Conservation (phyloP, 2,797 vertebrate species). For the Epinephelus coioides region DNA sequence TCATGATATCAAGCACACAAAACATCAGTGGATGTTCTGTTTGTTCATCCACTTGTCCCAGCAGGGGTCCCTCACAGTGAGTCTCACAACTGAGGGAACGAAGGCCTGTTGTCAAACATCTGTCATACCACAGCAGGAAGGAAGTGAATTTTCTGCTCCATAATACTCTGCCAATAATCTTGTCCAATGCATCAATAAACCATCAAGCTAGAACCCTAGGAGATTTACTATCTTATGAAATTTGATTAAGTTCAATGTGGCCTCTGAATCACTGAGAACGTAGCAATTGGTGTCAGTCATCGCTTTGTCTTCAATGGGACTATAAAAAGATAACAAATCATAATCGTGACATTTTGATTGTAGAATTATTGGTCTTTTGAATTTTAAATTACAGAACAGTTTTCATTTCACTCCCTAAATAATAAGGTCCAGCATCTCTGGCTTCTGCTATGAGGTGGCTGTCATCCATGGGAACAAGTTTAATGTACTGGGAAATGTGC, state of each 20-base stretch:
- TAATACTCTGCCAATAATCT: conserved; percentile 27
- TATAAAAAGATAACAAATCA: conserved; percentile 29
- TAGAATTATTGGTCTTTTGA: background rate
- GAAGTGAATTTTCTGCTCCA: conserved; percentile 5
- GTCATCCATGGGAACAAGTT: background rate
- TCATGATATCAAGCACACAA: conserved; percentile 3
- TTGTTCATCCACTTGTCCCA: conserved; percentile 22
- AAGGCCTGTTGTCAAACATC: conserved; percentile 51
- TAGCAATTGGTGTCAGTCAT: background rate
- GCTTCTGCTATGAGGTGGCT: conserved; percentile 4
- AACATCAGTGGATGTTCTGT: background rate
- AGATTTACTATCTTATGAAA: conserved; percentile 40
- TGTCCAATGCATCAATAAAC: conserved; percentile 36
- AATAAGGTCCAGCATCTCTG: background rate
- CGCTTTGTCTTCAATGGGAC: conserved; percentile 22
- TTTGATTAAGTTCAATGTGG: conserved; percentile 29
- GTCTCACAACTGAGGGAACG: conserved; percentile 22
- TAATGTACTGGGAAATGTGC: background rate
- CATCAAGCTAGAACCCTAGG: background rate
- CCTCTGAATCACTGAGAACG: conserved; percentile 34
- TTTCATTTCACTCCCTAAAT: background rate
- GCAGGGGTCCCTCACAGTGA: conserved; percentile 23
- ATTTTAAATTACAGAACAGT: conserved; percentile 6
- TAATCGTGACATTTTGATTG: conserved; percentile 7
- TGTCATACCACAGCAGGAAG: conserved; percentile 19